Evolutionary conservation across 2,888 invertebrate species (phyloP), one percentile per base, ranked within the genome.

Genomic region (Pristionchus entomophagus): DNA sequence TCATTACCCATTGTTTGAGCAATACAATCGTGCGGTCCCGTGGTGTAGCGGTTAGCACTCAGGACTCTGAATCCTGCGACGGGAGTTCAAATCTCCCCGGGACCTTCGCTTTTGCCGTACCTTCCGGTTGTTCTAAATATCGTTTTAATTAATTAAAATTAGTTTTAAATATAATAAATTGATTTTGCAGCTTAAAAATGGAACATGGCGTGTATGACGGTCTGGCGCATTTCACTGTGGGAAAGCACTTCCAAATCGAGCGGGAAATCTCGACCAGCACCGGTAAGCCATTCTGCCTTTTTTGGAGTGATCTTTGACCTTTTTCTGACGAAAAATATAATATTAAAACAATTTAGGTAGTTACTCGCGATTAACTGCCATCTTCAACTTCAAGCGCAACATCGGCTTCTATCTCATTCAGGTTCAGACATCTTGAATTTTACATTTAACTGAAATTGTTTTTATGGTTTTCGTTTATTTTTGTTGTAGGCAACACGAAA

Each of bases 191-290:
- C 35, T 93, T 94, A n/a, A 91, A 91, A 26, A 91, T 93, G 38
- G 92, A 93, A 84, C 91, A 91, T 59, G 92, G n/a, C n/a, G n/a
- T n/a, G n/a, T n/a, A 92, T 73, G 93, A 94, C 2, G 93, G 94
- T 86, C 88, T 94, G 84, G 94, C 94, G 1, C 94, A 94, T 88
- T 94, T 94, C 86, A 90, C 91, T 17, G 92, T 94, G 41, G 92
- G 91, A 45, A 92, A 92, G 12, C 92, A 92, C 84, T 89, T 91
- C 84, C 90, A 91, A 80, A 89, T 91, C 62, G 93, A 93, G 84
- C 88, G 93, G 59, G 87, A 91, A n/a, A 93, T 93, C 35, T 91
- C 90, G n/a, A 88, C 93, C 12, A 92, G 91, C 51, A 94, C 94
- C 32, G 91, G 89, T 88, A 49, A 62, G 62, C 17, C 12, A 19